Conservation (phyloP, 2,888 invertebrate genomes). For the Drosophila lutescens region DNA sequence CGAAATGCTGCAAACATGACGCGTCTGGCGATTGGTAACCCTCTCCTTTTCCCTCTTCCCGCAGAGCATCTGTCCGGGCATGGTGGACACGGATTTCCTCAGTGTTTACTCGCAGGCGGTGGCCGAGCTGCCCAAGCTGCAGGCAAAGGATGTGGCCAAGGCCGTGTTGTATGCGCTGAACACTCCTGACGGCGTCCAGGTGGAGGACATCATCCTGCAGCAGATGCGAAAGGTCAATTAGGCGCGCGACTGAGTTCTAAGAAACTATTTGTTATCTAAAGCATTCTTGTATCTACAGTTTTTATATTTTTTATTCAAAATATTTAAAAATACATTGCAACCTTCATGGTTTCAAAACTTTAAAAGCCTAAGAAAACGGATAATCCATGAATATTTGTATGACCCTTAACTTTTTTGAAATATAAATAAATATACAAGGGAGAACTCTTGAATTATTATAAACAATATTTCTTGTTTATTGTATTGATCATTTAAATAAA, state of each 20-base stretch:
- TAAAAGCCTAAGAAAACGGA: too few relatives aligned
- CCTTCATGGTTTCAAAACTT: not conserved
- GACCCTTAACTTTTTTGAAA: too few relatives aligned
- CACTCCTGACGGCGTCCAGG: constrained; percentile 87
- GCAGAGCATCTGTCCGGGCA: constrained; percentile 88
- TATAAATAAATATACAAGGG: too few relatives aligned
- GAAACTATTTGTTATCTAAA: not conserved
- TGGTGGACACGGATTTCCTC: constrained; percentile 86
- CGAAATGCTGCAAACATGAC: constrained; percentile 34
- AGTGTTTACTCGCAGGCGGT: constrained; percentile 83
- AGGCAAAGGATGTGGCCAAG: constrained; percentile 87
- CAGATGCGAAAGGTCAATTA: constrained; percentile 74
- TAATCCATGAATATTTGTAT: too few relatives aligned
- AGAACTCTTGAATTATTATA: too few relatives aligned
- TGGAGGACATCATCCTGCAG: constrained; percentile 84
- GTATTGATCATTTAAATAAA: too few relatives aligned
- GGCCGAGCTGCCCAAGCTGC: constrained; percentile 84
- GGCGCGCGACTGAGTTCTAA: too few relatives aligned
- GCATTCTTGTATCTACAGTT: not conserved
- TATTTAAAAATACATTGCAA: not conserved
- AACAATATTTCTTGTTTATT: too few relatives aligned
- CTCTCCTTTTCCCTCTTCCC: constrained; percentile 9
- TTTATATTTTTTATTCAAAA: not conserved
- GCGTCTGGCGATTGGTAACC: constrained; percentile 22
- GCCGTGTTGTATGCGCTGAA: constrained; percentile 87